Evolutionary conservation across 2,113 vertebrate species (phyloP).

Genomic region (Coturnix japonica): DNA sequence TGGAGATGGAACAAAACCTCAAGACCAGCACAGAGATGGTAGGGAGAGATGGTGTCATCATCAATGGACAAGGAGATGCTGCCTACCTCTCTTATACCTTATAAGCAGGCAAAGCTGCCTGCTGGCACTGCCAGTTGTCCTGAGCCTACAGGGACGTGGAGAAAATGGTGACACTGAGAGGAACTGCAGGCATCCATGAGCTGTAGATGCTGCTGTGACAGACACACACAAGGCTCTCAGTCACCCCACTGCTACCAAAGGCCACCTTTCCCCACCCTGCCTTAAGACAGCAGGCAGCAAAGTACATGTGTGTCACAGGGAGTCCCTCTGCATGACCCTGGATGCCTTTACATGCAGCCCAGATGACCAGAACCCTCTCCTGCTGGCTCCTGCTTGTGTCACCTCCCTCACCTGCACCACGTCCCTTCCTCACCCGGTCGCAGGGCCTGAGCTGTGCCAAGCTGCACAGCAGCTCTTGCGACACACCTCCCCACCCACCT

Average conservation of each 20-base stretch:
- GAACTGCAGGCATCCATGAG: not conserved
- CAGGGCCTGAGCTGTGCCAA: not conserved
- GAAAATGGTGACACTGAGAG: not conserved
- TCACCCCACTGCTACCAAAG: not conserved
- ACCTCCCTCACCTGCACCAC: not conserved
- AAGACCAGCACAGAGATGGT: no score
- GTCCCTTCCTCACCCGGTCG: accelerated
- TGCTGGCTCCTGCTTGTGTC: not conserved
- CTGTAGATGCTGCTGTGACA: no score
- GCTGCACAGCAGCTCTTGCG: accelerated
- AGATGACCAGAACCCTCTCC: accelerated
- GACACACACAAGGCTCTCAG: not conserved
- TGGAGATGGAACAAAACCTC: not conserved
- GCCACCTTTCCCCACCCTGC: not conserved
- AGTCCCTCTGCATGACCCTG: not conserved
- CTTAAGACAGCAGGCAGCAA: not conserved
- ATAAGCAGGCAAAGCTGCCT: not conserved
- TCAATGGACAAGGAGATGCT: not conserved
- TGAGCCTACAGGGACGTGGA: not conserved
- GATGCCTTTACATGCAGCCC: not conserved
- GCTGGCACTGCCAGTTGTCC: no score
- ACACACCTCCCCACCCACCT: slow-evolving; percentile 45
- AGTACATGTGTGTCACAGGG: not conserved
- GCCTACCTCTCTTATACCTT: not conserved
- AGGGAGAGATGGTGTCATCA: not conserved